These are phyloP conservation scores for Drosophila mimica DNA, from an alignment of 2,888 invertebrate genomes.

Conservation along the genomic window DNA sequence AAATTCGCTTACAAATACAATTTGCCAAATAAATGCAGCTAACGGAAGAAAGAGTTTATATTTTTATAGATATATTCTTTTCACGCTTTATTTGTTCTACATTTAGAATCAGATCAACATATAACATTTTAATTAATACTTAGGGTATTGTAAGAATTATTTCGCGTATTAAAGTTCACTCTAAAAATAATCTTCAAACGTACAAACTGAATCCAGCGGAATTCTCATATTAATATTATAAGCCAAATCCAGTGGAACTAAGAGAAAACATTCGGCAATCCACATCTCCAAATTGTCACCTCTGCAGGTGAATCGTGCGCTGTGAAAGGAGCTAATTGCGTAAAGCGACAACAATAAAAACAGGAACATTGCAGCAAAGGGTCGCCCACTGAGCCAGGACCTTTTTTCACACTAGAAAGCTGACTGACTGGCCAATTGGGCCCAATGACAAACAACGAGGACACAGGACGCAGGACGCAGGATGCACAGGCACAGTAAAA, in stretches of 20 bases:
- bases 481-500: constrained; percentile 53
- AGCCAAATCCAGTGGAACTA: background rate
- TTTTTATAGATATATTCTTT: no score
- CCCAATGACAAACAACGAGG: constrained; percentile 5
- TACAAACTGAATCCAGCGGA: no score
- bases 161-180: no score
- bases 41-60: no score
- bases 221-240: no score
- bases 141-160: no score
- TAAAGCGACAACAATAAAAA: constrained; percentile 49
- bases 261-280: background rate
- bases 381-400: constrained; percentile 39
- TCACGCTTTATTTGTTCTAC: no score
- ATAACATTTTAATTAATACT: no score
- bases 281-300: background rate
- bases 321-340: constrained; percentile 71
- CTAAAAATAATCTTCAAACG: no score
- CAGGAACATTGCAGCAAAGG: constrained; percentile 51
- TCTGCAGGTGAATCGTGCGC: background rate
- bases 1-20: no score
- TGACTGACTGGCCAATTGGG: constrained; percentile 29
- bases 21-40: no score
- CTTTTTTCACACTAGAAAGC: constrained; percentile 13
- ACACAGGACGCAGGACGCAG: constrained; percentile 1
- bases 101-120: no score